Base-by-base conservation (phyloP, 1,140 invertebrate species). In the Himalopsyche phryganea region DNA sequence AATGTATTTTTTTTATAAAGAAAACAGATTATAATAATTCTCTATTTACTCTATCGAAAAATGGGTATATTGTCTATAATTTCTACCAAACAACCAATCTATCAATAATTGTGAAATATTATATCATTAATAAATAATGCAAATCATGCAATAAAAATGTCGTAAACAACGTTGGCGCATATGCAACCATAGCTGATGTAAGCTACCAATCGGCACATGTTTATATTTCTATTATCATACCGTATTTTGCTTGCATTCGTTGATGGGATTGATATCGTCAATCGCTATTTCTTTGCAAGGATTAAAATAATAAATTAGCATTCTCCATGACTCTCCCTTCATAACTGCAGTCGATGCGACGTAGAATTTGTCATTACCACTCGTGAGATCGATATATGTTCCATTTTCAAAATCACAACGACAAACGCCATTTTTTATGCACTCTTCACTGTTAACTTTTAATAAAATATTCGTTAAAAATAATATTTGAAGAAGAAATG, bases 321-420 rank as follows among this genome's bases (percentile, higher is more conserved):
- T 47, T 13, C n/a, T 2, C 54, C 54, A 57, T n/a, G n/a, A n/a
- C n/a, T n/a, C n/a, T 6, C 23, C 40, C 1, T 18, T 32, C 0
- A 18, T 20, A 2, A 18, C 17, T 33, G 46, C 13, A 48, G 38
- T 20, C 11, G 54, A 44, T 14, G 38, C 38, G 0, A 20, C 44
- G 15, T 33, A 50, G 42, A 57, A 33, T n/a, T 15, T 50, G 32
- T 13, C 55, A 3, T 17, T 33, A 9, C 17, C 2, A 9, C 32
- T 32, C 11, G 3, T 62, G 51, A 77, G 66, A 65, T 77, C 73
- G 58, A 76, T 70, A 62, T 72, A 73, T 61, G 74, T 77, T 47
- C 75, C 75, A 69, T 77, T 77, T 9, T 71, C 61, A 67, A 70
- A 77, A 54, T 68, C 70, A 65, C 75, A 77, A 15, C 55, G 58